phyloP scores from a whole-genome alignment of 92 coral and sea anemone species.

The Palythoa grandiflora region DNA sequence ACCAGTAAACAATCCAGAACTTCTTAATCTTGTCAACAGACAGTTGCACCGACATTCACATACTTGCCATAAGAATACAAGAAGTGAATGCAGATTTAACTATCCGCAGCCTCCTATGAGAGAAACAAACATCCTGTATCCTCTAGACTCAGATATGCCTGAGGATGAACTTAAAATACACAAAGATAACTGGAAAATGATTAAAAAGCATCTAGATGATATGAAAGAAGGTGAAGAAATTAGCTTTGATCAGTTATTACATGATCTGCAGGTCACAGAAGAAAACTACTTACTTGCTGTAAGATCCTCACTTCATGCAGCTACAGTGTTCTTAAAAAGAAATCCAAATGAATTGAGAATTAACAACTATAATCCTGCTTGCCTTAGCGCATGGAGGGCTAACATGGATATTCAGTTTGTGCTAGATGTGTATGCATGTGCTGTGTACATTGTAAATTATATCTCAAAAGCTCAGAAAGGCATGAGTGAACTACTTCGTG shows the following conservation, averaged over 20 bases:
- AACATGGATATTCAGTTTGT: too few species aligned
- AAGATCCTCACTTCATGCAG: constrained; percentile 46
- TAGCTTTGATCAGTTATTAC: constrained; percentile 52
- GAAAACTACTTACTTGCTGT: constrained; percentile 46
- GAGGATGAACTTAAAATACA: constrained; percentile 24
- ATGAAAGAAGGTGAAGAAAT: neutral
- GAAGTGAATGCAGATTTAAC: neutral
- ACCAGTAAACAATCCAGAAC: constrained; percentile 49
- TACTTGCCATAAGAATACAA: constrained; percentile 62
- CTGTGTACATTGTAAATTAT: neutral
- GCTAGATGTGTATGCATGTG: too few species aligned
- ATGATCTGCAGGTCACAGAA: constrained; percentile 49
- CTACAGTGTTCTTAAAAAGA: constrained; percentile 55
- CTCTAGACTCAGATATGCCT: constrained; percentile 39
- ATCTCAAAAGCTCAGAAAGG: constrained; percentile 42
- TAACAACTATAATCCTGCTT: constrained; percentile 55
- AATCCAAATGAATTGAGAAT: constrained; percentile 52
- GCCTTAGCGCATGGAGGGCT: constrained; percentile 32
- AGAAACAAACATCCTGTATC: constrained; percentile 59
- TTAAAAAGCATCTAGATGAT: neutral
- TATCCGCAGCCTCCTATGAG: too few species aligned
- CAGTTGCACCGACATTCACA: constrained; percentile 66
- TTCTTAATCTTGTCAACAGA: constrained; percentile 51
- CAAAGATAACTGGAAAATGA: constrained; percentile 41
- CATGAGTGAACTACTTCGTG: constrained; percentile 30